A percentile compares a stretch with the other conserved stretches of the same genome.
These are phyloP conservation scores for Hydroisotoma schaefferi DNA, from an alignment of 2,888 invertebrate genomes.

Conservation along the genomic window DNA sequence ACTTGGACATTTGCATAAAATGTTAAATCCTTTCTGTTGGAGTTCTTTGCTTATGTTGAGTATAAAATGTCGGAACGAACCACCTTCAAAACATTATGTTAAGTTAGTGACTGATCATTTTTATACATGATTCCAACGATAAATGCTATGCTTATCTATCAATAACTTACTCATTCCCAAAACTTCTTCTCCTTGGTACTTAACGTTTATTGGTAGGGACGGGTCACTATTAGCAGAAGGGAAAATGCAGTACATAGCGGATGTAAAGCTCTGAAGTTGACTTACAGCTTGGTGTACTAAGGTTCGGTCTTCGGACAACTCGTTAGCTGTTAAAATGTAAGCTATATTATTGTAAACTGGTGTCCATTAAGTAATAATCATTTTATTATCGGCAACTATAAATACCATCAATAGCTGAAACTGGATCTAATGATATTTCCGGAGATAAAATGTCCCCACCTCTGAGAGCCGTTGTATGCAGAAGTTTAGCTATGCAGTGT, in stretches of 20 bases:
- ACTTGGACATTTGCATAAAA: conserved; percentile 51
- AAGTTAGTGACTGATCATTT: background rate
- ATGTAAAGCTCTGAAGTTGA: conserved; percentile 51
- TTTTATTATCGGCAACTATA: background rate
- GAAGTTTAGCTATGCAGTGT: conserved; percentile 15
- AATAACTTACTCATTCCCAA: conserved; percentile 52
- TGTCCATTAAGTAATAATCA: conserved; percentile 35
- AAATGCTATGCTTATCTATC: no score
- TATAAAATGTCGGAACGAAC: conserved; percentile 53
- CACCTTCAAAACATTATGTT: conserved; percentile 32
- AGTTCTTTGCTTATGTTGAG: conserved; percentile 52
- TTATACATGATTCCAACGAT: no score
- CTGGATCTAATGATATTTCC: conserved; percentile 52
- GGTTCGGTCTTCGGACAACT: background rate
- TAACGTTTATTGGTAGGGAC: conserved; percentile 52
- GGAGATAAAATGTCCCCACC: conserved; percentile 52
- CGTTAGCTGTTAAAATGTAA: background rate
- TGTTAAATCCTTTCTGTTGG: conserved; percentile 49
- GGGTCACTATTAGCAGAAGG: conserved; percentile 53
- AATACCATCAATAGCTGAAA: conserved; percentile 51
- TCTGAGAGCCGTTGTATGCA: conserved; percentile 14
- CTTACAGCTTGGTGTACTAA: conserved; percentile 51
- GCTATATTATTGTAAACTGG: background rate
- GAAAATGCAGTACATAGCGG: conserved; percentile 52
- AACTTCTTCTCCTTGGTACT: conserved; percentile 53